A percentile compares a stretch with the other conserved stretches of the same genome.
Conservation (phyloP, 1,140 invertebrate genomes). For the Caerostris darwini region DNA sequence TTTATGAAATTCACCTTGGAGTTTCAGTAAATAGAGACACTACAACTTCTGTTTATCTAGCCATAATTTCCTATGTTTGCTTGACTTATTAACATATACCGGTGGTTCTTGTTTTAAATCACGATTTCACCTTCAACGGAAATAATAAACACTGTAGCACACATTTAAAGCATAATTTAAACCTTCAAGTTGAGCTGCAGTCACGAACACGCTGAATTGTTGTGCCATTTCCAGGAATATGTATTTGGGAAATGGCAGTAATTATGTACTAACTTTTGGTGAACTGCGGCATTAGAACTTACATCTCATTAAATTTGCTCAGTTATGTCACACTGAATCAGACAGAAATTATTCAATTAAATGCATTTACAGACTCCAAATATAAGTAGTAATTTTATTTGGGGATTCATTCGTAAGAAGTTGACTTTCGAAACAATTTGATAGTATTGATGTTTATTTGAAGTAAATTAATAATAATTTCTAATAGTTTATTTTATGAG, state of each 20-base stretch:
- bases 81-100: not conserved
- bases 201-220: not conserved
- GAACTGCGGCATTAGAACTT: not conserved
- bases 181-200: not conserved
- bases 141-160: not conserved
- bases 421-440: too few species aligned
- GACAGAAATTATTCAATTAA: constrained; percentile 10
- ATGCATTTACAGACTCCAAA: not conserved
- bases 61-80: too few species aligned
- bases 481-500: too few species aligned
- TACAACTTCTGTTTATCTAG: too few species aligned
- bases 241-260: constrained; percentile 16
- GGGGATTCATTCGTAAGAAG: too few species aligned
- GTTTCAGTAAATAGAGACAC: too few species aligned
- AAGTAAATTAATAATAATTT: too few species aligned
- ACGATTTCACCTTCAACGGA: not conserved
- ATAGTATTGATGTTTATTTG: too few species aligned
- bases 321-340: not conserved
- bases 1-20: too few species aligned
- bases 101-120: not conserved
- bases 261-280: not conserved
- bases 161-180: constrained; percentile 25
- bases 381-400: too few species aligned
- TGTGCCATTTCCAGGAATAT: constrained; percentile 14
- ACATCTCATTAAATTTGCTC: constrained; percentile 29